phyloP scores from a whole-genome alignment of 2,113 vertebrate genomes.

The Nyctereutes procyonoides region DNA sequence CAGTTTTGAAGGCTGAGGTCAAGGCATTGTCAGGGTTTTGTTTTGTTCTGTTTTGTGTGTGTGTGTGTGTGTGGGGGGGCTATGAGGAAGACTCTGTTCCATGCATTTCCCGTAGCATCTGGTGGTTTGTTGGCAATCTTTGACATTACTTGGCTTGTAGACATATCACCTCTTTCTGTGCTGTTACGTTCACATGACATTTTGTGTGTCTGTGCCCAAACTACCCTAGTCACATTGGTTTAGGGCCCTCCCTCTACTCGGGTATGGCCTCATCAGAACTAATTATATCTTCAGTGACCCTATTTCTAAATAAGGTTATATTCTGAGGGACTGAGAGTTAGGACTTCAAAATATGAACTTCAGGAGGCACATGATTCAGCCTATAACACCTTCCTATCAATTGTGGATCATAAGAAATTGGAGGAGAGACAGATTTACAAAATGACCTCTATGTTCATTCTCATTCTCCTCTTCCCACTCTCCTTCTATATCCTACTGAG shows the following conservation, averaged over 20 bases:
- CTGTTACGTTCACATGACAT: not conserved
- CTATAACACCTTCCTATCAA: not conserved
- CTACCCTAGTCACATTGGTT: not conserved
- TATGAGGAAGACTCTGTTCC: not conserved
- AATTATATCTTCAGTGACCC: not conserved
- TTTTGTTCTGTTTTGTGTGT: not conserved
- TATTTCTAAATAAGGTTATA: not conserved
- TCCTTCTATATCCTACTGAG: not conserved
- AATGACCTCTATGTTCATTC: not conserved
- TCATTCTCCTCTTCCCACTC: not conserved
- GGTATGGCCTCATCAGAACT: not conserved
- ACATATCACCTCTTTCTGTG: not conserved
- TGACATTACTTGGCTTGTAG: not conserved
- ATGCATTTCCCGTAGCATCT: not conserved
- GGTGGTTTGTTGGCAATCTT: not conserved
- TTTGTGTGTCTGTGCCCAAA: not conserved
- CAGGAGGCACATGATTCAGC: not conserved
- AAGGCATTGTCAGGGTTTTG: not conserved
- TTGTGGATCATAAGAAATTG: not conserved
- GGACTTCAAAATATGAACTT: not conserved
- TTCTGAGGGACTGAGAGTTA: not conserved
- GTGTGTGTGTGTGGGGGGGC: not conserved
- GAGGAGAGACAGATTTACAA: not conserved
- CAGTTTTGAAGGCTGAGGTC: not conserved
- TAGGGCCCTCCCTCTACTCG: not conserved